A percentile compares a stretch with the other conserved stretches of the same genome.
Conservation (phyloP, 1,140 invertebrate species). For the Sitophilus oryzae region DNA sequence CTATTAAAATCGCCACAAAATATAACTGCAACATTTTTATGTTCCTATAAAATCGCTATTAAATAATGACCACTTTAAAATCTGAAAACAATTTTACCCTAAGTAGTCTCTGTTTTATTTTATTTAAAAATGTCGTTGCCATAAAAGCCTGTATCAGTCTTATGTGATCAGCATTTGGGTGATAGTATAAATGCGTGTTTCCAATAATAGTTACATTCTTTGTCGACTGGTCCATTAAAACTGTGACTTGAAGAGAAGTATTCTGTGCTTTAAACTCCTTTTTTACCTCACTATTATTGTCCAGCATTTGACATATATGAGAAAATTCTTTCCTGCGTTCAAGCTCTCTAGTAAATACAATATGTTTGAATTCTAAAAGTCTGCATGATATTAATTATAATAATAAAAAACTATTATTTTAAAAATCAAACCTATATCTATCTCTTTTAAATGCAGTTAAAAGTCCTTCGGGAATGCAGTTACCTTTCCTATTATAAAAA, state of each 20-base stretch:
- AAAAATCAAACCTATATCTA: slow-evolving; percentile 55
- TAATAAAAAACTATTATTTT: too few relatives aligned
- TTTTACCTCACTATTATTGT: slow-evolving; percentile 53
- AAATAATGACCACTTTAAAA: too few relatives aligned
- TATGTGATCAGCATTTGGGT: slow-evolving; percentile 82
- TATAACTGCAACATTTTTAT: slow-evolving; percentile 2
- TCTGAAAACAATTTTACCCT: too few relatives aligned
- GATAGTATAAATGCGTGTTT: slow-evolving; percentile 91
- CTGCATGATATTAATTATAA: too few relatives aligned
- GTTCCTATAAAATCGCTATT: slow-evolving; percentile 8
- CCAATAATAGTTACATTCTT: slow-evolving; percentile 63
- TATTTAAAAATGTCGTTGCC: slow-evolving; percentile 52
- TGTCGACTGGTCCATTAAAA: slow-evolving; percentile 55
- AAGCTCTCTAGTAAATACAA: slow-evolving; percentile 11
- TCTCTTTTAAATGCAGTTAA: slow-evolving; percentile 64
- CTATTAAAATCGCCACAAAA: slow-evolving; percentile 87
- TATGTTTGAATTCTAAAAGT: slow-evolving; percentile 13
- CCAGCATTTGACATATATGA: slow-evolving; percentile 55
- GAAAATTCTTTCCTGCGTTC: slow-evolving; percentile 48
- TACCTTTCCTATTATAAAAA: slow-evolving; percentile 64
- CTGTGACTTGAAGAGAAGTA: slow-evolving; percentile 55
- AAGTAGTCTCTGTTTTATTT: slow-evolving; percentile 44
- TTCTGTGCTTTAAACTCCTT: slow-evolving; percentile 56
- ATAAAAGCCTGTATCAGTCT: slow-evolving; percentile 71
- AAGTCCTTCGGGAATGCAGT: slow-evolving; percentile 68